These are phyloP conservation scores for Plecotus auritus DNA, from an alignment of 2,113 vertebrate genomes.

Conservation along the genomic window DNA sequence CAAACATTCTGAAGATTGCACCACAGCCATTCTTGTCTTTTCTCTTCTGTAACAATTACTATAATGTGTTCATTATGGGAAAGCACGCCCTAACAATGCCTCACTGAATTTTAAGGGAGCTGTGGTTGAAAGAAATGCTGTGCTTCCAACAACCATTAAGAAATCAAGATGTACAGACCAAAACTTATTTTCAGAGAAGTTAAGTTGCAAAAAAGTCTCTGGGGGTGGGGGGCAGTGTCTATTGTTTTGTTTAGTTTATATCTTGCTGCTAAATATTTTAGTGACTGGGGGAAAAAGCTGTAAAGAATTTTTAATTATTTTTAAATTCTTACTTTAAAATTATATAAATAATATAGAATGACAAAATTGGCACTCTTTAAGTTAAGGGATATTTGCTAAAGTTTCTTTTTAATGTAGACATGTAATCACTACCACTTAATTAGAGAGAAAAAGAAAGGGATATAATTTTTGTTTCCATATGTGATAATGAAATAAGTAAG, in stretches of 20 bases:
- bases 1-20: constrained; percentile 54
- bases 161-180: constrained; percentile 20
- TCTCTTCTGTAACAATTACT: constrained; percentile 33
- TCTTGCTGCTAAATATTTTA: not conserved
- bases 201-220: not conserved
- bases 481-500: not conserved
- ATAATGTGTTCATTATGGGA: constrained; percentile 56
- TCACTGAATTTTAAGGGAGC: constrained; percentile 65
- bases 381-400: not conserved
- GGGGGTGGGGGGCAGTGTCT: not conserved
- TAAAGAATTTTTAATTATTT: not conserved
- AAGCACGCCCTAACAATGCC: constrained; percentile 43
- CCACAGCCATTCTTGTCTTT: constrained; percentile 21
- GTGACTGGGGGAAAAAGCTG: not conserved
- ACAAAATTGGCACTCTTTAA: not conserved
- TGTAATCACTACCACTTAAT: not conserved
- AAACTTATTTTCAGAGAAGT: constrained; percentile 34
- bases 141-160: constrained; percentile 7
- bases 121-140: not conserved
- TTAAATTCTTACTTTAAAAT: not conserved
- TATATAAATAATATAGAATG: not conserved
- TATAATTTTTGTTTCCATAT: not conserved
- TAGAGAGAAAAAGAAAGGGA: not conserved
- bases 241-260: not conserved
- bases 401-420: not conserved